Evolutionary conservation across 2,113 vertebrate species (phyloP).

Genomic region (Vulpes vulpes): DNA sequence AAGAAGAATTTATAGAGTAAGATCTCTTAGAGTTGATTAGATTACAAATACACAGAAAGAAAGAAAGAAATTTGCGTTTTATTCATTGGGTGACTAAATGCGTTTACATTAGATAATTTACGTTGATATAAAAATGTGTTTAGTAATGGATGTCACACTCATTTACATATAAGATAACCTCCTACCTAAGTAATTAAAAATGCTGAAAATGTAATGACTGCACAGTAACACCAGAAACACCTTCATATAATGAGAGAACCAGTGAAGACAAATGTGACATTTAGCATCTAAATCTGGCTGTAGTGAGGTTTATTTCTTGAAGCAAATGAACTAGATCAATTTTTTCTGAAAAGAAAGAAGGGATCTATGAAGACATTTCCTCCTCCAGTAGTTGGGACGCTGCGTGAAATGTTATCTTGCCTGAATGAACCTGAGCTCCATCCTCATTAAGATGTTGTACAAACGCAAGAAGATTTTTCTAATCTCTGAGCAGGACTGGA

Average conservation of each 20-base stretch:
- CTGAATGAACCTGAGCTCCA: background rate
- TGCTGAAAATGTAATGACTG: background rate
- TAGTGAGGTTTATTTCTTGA: background rate
- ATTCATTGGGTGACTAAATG: background rate
- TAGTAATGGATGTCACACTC: conserved; percentile 29
- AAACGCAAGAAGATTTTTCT: background rate
- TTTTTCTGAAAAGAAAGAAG: background rate
- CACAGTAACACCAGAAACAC: background rate
- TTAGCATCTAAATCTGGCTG: background rate
- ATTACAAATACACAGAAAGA: background rate
- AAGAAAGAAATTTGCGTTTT: conserved; percentile 7
- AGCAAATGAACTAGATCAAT: conserved; percentile 10
- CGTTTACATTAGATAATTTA: conserved; percentile 1
- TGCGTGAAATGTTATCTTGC: background rate
- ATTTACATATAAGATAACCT: background rate
- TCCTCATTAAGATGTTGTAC: conserved; percentile 32
- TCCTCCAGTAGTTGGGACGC: background rate
- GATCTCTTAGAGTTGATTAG: background rate
- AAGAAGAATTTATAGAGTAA: background rate
- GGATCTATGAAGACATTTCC: conserved; percentile 29
- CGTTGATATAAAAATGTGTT: background rate
- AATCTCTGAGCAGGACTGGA: background rate
- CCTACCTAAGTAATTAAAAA: background rate
- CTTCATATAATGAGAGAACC: background rate
- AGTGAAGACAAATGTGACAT: background rate